Conservation (phyloP, 2,888 invertebrate species). For the Tenthredo distinguenda region DNA sequence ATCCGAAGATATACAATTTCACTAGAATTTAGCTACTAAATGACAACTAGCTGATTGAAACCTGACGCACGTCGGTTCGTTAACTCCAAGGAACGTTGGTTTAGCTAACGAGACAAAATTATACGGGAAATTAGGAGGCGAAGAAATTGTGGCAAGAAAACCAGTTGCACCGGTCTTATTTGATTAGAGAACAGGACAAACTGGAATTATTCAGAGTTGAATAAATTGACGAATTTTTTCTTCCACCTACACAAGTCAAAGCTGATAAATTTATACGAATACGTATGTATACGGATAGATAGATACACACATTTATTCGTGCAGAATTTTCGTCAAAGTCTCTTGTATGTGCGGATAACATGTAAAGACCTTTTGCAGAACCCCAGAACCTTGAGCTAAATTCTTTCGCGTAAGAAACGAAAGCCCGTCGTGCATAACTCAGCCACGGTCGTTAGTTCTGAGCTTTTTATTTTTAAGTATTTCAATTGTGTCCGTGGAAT, state of each 20-base stretch:
- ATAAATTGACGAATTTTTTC: background rate
- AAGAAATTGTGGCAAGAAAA: background rate
- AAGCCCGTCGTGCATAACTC: background rate
- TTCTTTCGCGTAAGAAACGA: background rate
- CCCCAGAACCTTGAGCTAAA: background rate
- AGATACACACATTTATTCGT: background rate
- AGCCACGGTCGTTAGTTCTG: background rate
- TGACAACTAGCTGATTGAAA: slow-evolving; percentile 7
- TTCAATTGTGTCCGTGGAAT: background rate
- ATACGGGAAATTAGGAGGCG: background rate
- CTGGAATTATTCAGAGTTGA: background rate
- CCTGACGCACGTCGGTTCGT: slow-evolving; percentile 29
- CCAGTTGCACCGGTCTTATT: background rate
- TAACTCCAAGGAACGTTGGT: slow-evolving; percentile 15
- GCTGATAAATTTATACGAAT: background rate
- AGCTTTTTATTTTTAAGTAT: background rate
- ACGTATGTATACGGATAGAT: background rate
- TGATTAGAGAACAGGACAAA: background rate
- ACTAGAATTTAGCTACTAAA: background rate
- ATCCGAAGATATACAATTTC: background rate
- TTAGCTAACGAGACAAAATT: slow-evolving; percentile 28
- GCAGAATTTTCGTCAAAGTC: background rate
- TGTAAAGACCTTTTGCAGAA: background rate
- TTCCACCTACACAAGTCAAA: background rate
- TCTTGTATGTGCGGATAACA: background rate